These are phyloP conservation scores for Cancer borealis DNA, from an alignment of 2,888 invertebrate species.

Conservation along the genomic window DNA sequence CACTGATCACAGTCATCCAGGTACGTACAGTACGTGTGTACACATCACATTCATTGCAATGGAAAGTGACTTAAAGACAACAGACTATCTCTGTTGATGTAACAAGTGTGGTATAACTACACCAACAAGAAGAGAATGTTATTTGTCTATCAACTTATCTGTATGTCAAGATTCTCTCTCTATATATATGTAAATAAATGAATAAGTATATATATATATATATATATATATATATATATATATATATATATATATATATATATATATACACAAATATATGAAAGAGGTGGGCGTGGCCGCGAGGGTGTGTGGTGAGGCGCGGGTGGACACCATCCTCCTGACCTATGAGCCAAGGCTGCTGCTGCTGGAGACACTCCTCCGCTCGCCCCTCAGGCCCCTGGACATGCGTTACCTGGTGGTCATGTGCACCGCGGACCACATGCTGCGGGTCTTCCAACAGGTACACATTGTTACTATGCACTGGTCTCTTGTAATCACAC, in stretches of 20 bases:
- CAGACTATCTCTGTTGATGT: not conserved
- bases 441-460: conserved; percentile 2
- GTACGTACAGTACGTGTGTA: not conserved
- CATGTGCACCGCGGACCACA: conserved; percentile 38
- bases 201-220: not conserved
- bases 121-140: not conserved
- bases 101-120: not conserved
- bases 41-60: not conserved
- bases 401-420: not conserved
- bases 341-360: conserved; percentile 5
- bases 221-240: conserved; percentile 28
- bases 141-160: not conserved
- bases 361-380: conserved; percentile 6
- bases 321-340: conserved; percentile 38
- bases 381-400: not conserved
- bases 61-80: not conserved
- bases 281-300: conserved; percentile 24
- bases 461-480: not conserved
- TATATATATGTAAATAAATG: not conserved
- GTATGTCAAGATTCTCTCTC: too few relatives aligned
- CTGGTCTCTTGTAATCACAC: too few relatives aligned
- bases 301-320: conserved; percentile 31
- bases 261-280: too few relatives aligned
- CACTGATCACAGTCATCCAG: not conserved
- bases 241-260: not conserved